phyloP scores from a whole-genome alignment of 2,888 invertebrate species.

The Phytoseiulus persimilis region DNA sequence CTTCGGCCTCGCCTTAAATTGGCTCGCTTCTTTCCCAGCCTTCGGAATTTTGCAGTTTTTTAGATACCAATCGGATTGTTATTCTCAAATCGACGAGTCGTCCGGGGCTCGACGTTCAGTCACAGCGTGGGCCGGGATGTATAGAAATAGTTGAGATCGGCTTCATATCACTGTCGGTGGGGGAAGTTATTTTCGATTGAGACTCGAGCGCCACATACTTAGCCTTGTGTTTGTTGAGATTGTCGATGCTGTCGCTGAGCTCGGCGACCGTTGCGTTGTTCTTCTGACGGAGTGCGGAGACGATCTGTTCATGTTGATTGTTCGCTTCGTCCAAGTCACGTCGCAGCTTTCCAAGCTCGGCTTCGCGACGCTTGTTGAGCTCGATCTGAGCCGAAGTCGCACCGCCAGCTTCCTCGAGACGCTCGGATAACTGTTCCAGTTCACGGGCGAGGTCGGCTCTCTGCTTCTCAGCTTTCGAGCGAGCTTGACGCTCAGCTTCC shows the following conservation, averaged over 20 bases:
- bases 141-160: too few relatives aligned
- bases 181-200: neutral
- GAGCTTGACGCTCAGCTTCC: slow-evolving; percentile 94
- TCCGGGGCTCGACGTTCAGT: too few relatives aligned
- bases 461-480: slow-evolving; percentile 96
- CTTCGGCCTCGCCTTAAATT: slow-evolving; percentile 97
- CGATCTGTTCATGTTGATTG: slow-evolving; percentile 94
- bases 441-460: slow-evolving; percentile 93
- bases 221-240: slow-evolving; percentile 97
- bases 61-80: neutral
- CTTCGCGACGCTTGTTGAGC: slow-evolving; percentile 99
- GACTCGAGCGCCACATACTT: slow-evolving; percentile 59
- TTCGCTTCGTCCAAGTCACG: slow-evolving; percentile 97
- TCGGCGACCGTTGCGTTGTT: slow-evolving; percentile 98
- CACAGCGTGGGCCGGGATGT: too few relatives aligned
- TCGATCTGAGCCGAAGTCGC: slow-evolving; percentile 98
- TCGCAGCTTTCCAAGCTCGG: slow-evolving; percentile 94
- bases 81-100: too few relatives aligned
- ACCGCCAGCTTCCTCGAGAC: slow-evolving; percentile 96
- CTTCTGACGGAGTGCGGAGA: slow-evolving; percentile 96
- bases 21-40: slow-evolving; percentile 97
- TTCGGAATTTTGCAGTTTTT: slow-evolving; percentile 34
- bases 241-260: slow-evolving; percentile 99
- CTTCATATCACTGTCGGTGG: neutral
- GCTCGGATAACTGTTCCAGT: slow-evolving; percentile 90